These are phyloP conservation scores for Pseudomyrmex flavicornis DNA, from an alignment of 1,140 invertebrate species.

Conservation along the genomic window DNA sequence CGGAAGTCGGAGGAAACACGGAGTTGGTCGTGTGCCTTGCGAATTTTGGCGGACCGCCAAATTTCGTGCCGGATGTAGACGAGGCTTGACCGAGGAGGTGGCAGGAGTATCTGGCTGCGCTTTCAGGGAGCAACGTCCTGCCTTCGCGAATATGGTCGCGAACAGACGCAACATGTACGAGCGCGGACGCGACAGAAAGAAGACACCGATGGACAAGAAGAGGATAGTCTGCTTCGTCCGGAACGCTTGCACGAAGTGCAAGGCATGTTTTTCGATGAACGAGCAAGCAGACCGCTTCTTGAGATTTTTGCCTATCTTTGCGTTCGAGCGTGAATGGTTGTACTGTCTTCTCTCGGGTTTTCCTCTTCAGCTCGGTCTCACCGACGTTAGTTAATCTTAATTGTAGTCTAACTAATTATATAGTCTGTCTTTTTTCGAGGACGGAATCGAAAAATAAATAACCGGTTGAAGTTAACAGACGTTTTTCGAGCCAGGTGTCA, in stretches of 20 bases:
- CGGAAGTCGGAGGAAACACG: conserved; percentile 1
- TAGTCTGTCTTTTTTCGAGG: background rate
- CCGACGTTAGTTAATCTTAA: background rate
- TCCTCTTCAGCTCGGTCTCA: background rate
- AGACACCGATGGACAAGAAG: conserved; percentile 59
- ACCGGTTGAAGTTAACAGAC: background rate
- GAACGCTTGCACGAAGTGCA: conserved; percentile 16
- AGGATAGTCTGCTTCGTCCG: conserved; percentile 37
- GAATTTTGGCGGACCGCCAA: conserved; percentile 74
- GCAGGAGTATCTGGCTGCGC: conserved; percentile 50
- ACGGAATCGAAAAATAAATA: conserved; percentile 6
- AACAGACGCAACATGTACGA: conserved; percentile 25
- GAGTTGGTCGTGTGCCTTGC: background rate
- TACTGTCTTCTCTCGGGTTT: background rate
- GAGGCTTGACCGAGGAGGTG: conserved; percentile 65
- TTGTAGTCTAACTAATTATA: background rate
- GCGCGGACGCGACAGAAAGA: conserved; percentile 35
- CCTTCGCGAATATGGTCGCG: conserved; percentile 67
- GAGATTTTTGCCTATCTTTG: conserved; percentile 50
- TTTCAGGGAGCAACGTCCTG: conserved; percentile 77
- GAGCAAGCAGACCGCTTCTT: conserved; percentile 44
- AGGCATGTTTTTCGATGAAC: background rate
- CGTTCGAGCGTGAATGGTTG: too few species aligned
- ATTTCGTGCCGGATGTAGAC: conserved; percentile 71
- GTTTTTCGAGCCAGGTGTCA: background rate